These are phyloP conservation scores for Gracilinanus agilis DNA, from an alignment of 2,113 vertebrate genomes.

Conservation along the genomic window DNA sequence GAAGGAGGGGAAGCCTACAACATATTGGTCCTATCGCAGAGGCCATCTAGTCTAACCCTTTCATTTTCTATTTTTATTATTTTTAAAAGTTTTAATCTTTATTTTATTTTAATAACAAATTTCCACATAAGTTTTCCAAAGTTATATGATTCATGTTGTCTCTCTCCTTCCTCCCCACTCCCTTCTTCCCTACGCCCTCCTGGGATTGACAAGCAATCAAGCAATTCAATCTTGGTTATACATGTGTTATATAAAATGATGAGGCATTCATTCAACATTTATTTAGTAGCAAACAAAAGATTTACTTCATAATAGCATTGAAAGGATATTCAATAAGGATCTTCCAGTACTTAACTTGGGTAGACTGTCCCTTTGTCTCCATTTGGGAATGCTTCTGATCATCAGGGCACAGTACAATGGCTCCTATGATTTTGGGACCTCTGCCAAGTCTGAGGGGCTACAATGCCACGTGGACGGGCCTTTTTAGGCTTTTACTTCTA, in stretches of 20 bases:
- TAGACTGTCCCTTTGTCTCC: neutral
- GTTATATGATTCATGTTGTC: too few relatives aligned
- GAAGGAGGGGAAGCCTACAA: neutral
- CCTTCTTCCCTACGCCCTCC: too few relatives aligned
- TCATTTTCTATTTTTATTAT: neutral
- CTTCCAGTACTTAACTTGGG: neutral
- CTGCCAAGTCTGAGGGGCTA: neutral
- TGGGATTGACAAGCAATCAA: too few relatives aligned
- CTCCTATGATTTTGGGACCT: neutral
- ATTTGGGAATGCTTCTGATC: neutral
- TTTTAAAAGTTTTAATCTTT: too few relatives aligned
- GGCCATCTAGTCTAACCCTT: neutral
- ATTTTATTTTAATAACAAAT: too few relatives aligned
- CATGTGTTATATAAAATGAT: neutral
- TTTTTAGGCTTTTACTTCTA: neutral
- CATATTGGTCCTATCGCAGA: neutral
- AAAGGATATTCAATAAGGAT: neutral
- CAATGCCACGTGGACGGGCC: neutral
- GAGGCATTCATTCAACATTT: neutral
- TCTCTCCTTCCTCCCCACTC: too few relatives aligned
- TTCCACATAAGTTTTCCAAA: too few relatives aligned
- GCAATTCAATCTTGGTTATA: too few relatives aligned
- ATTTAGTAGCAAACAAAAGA: neutral
- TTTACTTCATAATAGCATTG: neutral
- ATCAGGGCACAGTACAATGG: neutral